Evolutionary conservation across 2,113 vertebrate species (phyloP).

Genomic region (Sander lucioperca): DNA sequence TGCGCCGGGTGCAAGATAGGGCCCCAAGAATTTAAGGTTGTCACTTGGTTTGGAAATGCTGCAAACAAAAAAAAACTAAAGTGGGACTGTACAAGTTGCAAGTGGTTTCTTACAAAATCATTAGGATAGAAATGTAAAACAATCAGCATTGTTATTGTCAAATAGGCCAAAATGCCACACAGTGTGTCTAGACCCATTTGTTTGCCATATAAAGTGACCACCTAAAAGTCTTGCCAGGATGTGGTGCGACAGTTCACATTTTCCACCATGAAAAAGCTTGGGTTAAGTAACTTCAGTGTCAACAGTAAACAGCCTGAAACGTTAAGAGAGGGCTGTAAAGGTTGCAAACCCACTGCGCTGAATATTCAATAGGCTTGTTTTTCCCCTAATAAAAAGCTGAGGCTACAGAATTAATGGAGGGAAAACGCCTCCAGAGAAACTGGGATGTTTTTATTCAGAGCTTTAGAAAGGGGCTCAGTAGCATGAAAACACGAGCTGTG

Average conservation of each 20-base stretch:
- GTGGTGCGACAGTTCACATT: conserved; percentile 41
- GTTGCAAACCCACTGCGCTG: conserved; percentile 40
- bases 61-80: not conserved
- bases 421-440: conserved; percentile 47
- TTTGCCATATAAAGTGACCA: conserved; percentile 12
- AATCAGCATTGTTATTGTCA: not conserved
- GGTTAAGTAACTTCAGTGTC: conserved; percentile 9
- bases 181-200: conserved; percentile 8
- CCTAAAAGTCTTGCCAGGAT: conserved; percentile 21
- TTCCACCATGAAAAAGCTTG: conserved; percentile 46
- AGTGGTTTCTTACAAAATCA: not conserved
- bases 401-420: conserved; percentile 53
- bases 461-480: not conserved
- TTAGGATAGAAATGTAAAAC: not conserved
- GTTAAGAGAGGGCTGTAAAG: conserved; percentile 18
- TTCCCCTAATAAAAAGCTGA: conserved; percentile 67
- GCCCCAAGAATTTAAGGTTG: too few relatives aligned
- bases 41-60: too few relatives aligned
- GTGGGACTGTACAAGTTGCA: not conserved
- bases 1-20: too few relatives aligned
- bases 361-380: conserved; percentile 70
- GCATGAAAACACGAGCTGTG: not conserved
- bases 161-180: not conserved
- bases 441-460: conserved; percentile 16
- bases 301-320: conserved; percentile 38